Conservation (phyloP, 2,797 vertebrate genomes). For the Sebastes oblongus region DNA sequence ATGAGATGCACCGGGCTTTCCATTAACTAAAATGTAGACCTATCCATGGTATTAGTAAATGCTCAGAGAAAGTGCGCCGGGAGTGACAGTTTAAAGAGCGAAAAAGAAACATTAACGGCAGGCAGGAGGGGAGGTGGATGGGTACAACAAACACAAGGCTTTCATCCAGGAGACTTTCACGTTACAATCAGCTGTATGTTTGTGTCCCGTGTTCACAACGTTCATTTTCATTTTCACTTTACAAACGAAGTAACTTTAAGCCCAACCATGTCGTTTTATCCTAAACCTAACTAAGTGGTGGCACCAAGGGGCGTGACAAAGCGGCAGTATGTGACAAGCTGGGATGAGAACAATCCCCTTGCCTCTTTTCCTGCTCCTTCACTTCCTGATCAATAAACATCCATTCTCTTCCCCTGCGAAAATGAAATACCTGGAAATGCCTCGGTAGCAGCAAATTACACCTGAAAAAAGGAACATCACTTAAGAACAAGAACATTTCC, state of each 20-base stretch:
- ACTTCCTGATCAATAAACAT: slow-evolving; percentile 59
- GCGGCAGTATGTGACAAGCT: too few relatives aligned
- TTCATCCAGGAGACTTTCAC: background rate
- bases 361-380: slow-evolving; percentile 2
- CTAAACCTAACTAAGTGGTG: too few relatives aligned
- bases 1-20: background rate
- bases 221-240: background rate
- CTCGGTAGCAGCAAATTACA: background rate
- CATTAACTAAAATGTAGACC: background rate
- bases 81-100: background rate
- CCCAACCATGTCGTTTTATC: background rate
- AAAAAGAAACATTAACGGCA: background rate
- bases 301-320: too few relatives aligned
- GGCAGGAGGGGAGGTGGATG: background rate
- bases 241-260: background rate
- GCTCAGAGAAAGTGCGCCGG: background rate
- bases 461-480: background rate
- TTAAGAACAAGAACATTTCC: background rate
- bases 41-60: background rate
- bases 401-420: background rate
- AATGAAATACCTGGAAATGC: slow-evolving; percentile 45
- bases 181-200: background rate
- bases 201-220: background rate
- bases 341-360: slow-evolving; percentile 2
- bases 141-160: background rate